Conservation (phyloP, 1,140 invertebrate genomes). For the Geopemphigus sp. region DNA sequence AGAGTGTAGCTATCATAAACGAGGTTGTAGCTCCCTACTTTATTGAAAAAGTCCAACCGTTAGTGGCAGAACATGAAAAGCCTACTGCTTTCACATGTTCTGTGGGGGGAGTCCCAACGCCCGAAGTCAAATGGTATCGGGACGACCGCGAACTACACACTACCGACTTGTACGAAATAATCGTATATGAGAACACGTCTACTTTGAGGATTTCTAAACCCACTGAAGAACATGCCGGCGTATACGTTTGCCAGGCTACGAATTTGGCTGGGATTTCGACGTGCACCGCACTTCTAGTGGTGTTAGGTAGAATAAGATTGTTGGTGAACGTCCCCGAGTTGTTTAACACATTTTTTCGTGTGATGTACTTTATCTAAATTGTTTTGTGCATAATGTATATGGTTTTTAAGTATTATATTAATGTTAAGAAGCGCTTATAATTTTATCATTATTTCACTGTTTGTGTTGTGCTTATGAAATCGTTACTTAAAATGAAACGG, state of each 20-base stretch:
- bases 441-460: background rate
- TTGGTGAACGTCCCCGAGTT: slow-evolving; percentile 17
- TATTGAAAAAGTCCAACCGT: slow-evolving; percentile 67
- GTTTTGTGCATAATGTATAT: slow-evolving; percentile 29
- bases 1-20: slow-evolving; percentile 38
- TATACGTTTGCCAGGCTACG: slow-evolving; percentile 75
- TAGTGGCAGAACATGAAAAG: slow-evolving; percentile 63
- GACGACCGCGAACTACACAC: slow-evolving; percentile 68
- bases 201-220: slow-evolving; percentile 67
- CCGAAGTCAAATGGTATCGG: slow-evolving; percentile 74
- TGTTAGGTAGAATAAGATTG: slow-evolving; percentile 61
- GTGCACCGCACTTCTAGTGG: slow-evolving; percentile 71
- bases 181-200: slow-evolving; percentile 62
- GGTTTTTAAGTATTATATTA: background rate
- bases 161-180: slow-evolving; percentile 65
- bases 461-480: slow-evolving; percentile 22
- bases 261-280: slow-evolving; percentile 77
- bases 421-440: background rate
- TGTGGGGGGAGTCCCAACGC: slow-evolving; percentile 67
- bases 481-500: background rate
- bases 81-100: slow-evolving; percentile 66
- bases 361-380: slow-evolving; percentile 9
- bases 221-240: slow-evolving; percentile 68
- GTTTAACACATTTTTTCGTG: slow-evolving; percentile 39
- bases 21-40: slow-evolving; percentile 65